phyloP scores from a whole-genome alignment of 2,797 vertebrate species.

The Myotis pilosus region DNA sequence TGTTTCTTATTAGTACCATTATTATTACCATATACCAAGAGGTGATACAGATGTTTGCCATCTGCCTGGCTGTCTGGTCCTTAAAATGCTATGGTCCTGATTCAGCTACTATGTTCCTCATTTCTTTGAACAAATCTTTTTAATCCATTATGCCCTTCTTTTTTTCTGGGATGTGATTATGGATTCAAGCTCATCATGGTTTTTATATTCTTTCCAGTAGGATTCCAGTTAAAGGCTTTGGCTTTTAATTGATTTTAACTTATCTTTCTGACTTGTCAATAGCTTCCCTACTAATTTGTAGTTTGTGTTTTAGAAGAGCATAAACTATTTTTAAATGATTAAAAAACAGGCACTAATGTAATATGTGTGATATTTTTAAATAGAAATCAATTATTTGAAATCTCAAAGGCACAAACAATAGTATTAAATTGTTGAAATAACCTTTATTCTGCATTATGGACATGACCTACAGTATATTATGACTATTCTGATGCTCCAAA shows the following conservation, averaged over 20 bases:
- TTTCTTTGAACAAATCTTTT: constrained; percentile 25
- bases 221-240: background rate
- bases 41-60: background rate
- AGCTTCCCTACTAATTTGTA: background rate
- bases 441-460: constrained; percentile 4
- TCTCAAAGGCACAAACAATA: background rate
- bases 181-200: background rate
- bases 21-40: background rate
- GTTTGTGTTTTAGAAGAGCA: constrained; percentile 19
- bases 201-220: background rate
- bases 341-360: constrained; percentile 27
- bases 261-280: background rate
- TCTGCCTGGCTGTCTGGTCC: background rate
- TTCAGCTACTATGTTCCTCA: background rate
- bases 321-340: constrained; percentile 36
- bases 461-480: background rate
- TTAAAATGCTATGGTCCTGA: background rate
- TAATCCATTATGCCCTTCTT: background rate
- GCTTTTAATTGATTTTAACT: constrained; percentile 34
- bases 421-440: constrained; percentile 20
- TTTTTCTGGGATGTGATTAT: constrained; percentile 23
- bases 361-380: constrained; percentile 32
- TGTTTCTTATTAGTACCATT: background rate
- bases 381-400: constrained; percentile 31
- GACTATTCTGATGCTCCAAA: background rate